These are phyloP conservation scores for Myodes glareolus DNA, from an alignment of 2,113 vertebrate genomes.

Conservation along the genomic window DNA sequence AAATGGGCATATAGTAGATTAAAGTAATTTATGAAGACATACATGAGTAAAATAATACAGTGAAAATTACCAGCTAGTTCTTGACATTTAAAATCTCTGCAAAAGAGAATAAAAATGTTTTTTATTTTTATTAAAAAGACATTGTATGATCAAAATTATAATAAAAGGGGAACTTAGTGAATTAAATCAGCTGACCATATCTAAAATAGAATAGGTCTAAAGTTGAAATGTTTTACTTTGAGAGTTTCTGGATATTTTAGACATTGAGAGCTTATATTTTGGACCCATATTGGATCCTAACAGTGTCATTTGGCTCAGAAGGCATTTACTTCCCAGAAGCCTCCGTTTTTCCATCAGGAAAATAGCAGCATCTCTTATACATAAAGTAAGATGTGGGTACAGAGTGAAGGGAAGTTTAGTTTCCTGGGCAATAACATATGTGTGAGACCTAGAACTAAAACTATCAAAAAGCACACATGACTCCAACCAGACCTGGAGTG, in stretches of 20 bases:
- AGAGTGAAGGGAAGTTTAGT: not conserved
- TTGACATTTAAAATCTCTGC: slow-evolving; percentile 3
- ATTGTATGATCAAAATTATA: not conserved
- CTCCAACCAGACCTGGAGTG: not conserved
- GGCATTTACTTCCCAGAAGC: not conserved
- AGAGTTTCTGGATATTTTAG: not conserved
- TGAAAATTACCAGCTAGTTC: not conserved
- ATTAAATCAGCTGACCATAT: not conserved
- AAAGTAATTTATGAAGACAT: not conserved
- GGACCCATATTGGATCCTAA: not conserved
- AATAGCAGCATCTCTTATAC: not conserved
- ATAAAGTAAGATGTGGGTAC: no score
- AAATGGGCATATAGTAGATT: not conserved
- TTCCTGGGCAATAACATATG: not conserved
- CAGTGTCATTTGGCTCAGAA: not conserved
- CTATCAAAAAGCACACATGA: not conserved
- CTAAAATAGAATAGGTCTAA: not conserved
- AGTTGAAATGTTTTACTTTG: slow-evolving; percentile 23
- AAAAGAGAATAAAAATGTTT: slow-evolving; percentile 17
- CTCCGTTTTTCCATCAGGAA: slow-evolving; percentile 5
- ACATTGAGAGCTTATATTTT: not conserved
- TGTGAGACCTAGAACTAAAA: not conserved
- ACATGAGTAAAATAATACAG: slow-evolving; percentile 7
- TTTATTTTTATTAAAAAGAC: not conserved
- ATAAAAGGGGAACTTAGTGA: not conserved